These are phyloP conservation scores for Geothlypis trichas DNA, from an alignment of 2,113 vertebrate species.

Conservation along the genomic window DNA sequence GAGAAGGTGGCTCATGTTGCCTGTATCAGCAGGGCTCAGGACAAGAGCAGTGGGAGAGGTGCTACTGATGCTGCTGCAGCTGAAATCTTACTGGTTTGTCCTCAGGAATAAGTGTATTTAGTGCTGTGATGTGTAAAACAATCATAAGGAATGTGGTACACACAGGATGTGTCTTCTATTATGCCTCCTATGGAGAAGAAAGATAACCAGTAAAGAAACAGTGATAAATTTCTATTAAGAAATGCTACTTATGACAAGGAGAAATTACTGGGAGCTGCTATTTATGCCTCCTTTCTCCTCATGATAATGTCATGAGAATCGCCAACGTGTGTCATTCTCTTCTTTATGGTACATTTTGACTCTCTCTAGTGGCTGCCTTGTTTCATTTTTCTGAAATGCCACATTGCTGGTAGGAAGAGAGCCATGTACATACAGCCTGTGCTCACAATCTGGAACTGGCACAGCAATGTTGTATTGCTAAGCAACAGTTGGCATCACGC, in stretches of 20 bases:
- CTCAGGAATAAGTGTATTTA: not conserved
- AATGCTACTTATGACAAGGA: not conserved
- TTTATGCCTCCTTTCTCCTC: not conserved
- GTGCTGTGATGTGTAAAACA: not conserved
- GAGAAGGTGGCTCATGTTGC: not conserved
- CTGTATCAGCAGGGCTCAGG: not conserved
- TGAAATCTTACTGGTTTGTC: not conserved
- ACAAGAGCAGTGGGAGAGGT: not conserved
- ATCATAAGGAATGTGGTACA: not conserved
- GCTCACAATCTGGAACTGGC: constrained; percentile 28
- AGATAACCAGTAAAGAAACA: not conserved
- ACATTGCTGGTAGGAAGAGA: constrained; percentile 13
- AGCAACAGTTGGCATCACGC: constrained; percentile 45
- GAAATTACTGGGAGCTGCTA: not conserved
- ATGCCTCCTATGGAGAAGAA: not conserved
- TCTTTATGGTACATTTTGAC: not conserved
- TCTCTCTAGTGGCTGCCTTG: not conserved
- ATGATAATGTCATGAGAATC: not conserved
- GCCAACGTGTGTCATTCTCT: not conserved
- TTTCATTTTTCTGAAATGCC: constrained; percentile 31
- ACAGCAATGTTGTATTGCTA: constrained; percentile 8
- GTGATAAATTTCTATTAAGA: not conserved
- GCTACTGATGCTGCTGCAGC: not conserved
- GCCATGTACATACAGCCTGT: constrained; percentile 1
- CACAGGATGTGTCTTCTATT: not conserved